Evolutionary conservation across 2,797 vertebrate species (phyloP).

Genomic region (Sebastes minor): DNA sequence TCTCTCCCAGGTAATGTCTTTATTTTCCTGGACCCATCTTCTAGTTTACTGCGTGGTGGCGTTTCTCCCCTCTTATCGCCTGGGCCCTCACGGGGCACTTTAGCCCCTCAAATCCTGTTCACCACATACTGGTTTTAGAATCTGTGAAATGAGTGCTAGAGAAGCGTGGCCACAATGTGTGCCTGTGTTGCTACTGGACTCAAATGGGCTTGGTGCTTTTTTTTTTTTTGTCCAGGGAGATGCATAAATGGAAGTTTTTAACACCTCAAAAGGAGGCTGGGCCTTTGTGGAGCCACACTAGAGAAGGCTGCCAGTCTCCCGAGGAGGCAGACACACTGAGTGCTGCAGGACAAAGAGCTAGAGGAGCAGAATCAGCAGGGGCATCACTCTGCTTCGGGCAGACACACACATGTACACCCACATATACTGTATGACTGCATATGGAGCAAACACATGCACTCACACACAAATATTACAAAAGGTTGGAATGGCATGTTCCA

Average conservation of each 20-base stretch:
- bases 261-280: conserved; percentile 87
- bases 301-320: conserved; percentile 84
- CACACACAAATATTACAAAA: conserved; percentile 46
- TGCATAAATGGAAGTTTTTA: conserved; percentile 91
- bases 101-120: conserved; percentile 88
- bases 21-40: conserved; percentile 83
- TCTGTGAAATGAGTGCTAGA: conserved; percentile 87
- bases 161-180: conserved; percentile 87
- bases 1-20: conserved; percentile 84
- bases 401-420: conserved; percentile 44
- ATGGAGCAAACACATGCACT: conserved; percentile 41
- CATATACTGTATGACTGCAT: conserved; percentile 12
- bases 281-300: conserved; percentile 85
- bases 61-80: conserved; percentile 86
- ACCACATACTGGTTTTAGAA: conserved; percentile 88
- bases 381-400: conserved; percentile 75
- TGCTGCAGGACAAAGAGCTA: conserved; percentile 85
- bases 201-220: conserved; percentile 84
- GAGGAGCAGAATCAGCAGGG: conserved; percentile 82
- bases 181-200: conserved; percentile 84
- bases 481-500: conserved; percentile 33
- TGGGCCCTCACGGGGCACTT: conserved; percentile 84
- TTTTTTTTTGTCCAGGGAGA: conserved; percentile 83
- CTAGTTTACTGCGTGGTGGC: conserved; percentile 80
- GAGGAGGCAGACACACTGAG: conserved; percentile 86